Base-by-base conservation (phyloP, 37 sponge, comb jelly and placozoan species). In the Spongia lamella region DNA sequence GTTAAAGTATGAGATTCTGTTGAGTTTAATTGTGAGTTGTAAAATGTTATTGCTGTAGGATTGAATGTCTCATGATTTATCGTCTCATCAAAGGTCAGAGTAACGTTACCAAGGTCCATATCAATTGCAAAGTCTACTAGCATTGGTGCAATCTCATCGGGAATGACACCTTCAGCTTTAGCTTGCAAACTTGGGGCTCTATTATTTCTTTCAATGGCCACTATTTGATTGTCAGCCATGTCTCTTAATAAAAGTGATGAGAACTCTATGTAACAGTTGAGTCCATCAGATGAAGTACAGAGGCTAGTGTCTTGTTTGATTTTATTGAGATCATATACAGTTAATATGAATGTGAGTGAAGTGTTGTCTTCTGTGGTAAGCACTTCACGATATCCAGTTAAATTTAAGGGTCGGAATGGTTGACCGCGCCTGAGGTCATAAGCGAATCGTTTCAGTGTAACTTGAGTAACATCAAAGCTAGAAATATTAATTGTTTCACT, bases 21-120 rank as follows among this genome's bases (percentile, higher is more conserved):
- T 0, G 35, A 37, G 27, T 84, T 66, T 1, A 73, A 34, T 61
- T 69, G 75, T 21, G 54, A 25, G 55, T 78, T 87, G 57, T 66
- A 60, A 53, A 95, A 81, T 19, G 96, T 91, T 26, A 95, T 77
- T 29, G 80, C 92, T 39, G 89, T 82, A 20, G 84, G 78, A 56
- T 89, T 63, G 38, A 95, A 88, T 4, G 86, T 76, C 32, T 31
- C 49, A 14, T 56, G 15, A 53, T 88, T 72, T 21, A 95, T 76
- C n/a, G 92, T 85, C 36, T 95, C 96, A 34, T 88, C 84, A 57
- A 95, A 95, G 2, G 88, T 87, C 19, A 95, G 79, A 22, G 85
- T 84, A 15, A 91, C 38, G 58, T 79, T 72, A 7, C 77, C 80
- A n/a, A 68, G 33, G 61, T 91, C 88, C 66, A 91, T 60, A 74